Base-by-base conservation (phyloP, 2,888 invertebrate species). In the Dicranocentrus wangi region DNA sequence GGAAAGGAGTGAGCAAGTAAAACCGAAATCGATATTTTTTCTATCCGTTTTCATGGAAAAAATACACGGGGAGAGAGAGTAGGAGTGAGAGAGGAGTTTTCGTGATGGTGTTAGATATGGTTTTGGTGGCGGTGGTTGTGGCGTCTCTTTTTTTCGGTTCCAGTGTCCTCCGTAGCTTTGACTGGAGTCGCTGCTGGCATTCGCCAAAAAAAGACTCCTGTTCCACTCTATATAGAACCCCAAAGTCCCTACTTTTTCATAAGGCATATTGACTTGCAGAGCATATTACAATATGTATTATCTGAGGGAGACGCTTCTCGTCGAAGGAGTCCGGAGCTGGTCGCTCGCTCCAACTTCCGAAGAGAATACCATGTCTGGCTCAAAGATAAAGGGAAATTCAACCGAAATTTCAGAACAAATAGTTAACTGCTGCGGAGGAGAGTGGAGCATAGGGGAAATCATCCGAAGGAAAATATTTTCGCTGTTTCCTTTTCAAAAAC, bases 1-100 rank as follows among this genome's bases (percentile, higher is more conserved):
- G n/a, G n/a, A 47, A 47, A 47, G 19, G 65, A 42, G 47, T n/a
- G n/a, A 66, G n/a, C 19, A 55, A n/a, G 55, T 55, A 55, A 19
- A 55, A 21, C n/a, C 19, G 27, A 65, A 75, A 75, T 75, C 75
- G 63, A 76, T 76, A 68, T 55, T 72, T 72, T 61, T 72, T 71
- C 71, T 75, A 28, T 28, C 42, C 58, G 13, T 76, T 68, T 51
- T 55, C 55, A 21, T 28, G 69, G 55, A 53, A 19, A 69, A 66
- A 66, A 66, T 51, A 27, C 47, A 47, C 5, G n/a, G 47, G n/a
- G 17, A 17, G 47, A 66, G 42, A 21, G 66, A 27, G n/a, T 47
- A 21, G 32, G 55, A 53, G 51, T 15, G 28, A 25, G 47, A 25
- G 51, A 47, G 47, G 55, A 51, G 32, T 28, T 66, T 51, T 19